Evolutionary conservation across 2,888 invertebrate species (phyloP).

Genomic region (Diaprepes abbreviatus): DNA sequence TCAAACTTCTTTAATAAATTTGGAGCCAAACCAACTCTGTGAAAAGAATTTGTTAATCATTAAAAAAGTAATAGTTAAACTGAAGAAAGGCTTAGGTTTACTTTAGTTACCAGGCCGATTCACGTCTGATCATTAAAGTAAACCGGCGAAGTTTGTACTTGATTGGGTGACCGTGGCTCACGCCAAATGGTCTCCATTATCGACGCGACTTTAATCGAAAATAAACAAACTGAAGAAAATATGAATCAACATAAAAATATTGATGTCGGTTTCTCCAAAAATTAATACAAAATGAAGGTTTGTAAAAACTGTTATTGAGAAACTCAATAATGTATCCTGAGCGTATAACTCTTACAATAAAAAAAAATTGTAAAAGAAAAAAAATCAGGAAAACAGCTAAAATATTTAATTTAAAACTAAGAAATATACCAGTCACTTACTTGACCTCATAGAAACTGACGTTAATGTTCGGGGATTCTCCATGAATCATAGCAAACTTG

Average conservation of each 20-base stretch:
- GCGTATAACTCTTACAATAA: background rate
- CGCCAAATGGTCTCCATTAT: too few relatives aligned
- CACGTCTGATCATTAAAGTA: too few relatives aligned
- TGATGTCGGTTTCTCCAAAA: background rate
- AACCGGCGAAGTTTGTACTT: too few relatives aligned
- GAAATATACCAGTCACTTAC: slow-evolving; percentile 33
- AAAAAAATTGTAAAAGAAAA: background rate
- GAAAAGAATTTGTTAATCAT: background rate
- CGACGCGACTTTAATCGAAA: too few relatives aligned
- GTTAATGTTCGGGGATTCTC: slow-evolving; percentile 86
- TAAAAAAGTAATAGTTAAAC: too few relatives aligned
- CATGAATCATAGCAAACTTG: slow-evolving; percentile 97
- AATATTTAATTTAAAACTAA: slow-evolving; percentile 3
- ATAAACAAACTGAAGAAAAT: too few relatives aligned
- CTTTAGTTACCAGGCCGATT: too few relatives aligned
- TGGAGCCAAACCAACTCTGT: slow-evolving; percentile 89
- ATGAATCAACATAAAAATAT: too few relatives aligned
- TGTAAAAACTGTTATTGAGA: background rate
- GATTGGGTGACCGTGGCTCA: too few relatives aligned
- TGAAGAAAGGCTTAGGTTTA: too few relatives aligned
- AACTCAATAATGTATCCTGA: background rate
- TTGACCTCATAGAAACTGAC: slow-evolving; percentile 92
- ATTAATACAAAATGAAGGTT: background rate
- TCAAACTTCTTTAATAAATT: slow-evolving; percentile 89
- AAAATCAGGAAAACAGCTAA: background rate